Conservation (phyloP, 2,888 invertebrate genomes). For the Melanostoma scalare region DNA sequence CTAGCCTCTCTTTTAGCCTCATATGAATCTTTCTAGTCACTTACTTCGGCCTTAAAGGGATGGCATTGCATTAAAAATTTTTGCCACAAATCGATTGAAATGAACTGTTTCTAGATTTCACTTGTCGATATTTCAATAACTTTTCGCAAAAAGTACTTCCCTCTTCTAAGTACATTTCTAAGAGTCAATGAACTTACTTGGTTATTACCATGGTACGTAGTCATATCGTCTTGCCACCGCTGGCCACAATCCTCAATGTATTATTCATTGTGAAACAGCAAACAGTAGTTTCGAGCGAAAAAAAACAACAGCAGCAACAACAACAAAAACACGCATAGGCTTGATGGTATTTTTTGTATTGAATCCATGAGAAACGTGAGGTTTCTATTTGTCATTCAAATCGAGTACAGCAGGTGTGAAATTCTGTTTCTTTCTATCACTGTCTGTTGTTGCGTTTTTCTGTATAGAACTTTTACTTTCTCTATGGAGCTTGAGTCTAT, state of each 20-base stretch:
- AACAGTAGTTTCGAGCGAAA: conserved; percentile 1
- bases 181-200: conserved; percentile 40
- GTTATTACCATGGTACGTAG: too few relatives aligned
- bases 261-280: conserved; percentile 49
- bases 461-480: conserved; percentile 54
- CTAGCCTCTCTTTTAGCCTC: too few relatives aligned
- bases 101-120: too few relatives aligned
- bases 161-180: too few relatives aligned
- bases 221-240: not conserved
- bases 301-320: too few relatives aligned
- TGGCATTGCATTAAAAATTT: too few relatives aligned
- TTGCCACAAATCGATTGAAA: too few relatives aligned
- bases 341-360: not conserved
- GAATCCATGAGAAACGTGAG: conserved; percentile 36
- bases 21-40: too few relatives aligned
- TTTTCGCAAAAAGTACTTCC: too few relatives aligned
- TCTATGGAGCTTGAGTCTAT: conserved; percentile 24
- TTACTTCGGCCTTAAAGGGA: too few relatives aligned
- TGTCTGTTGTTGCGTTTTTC: not conserved
- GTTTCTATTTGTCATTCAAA: conserved; percentile 49
- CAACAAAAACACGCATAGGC: too few relatives aligned
- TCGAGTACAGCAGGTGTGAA: conserved; percentile 43
- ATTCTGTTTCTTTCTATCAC: not conserved
- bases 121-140: too few relatives aligned
- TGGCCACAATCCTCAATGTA: conserved; percentile 36